Evolutionary conservation across 1,140 invertebrate species (phyloP), one percentile per base, ranked within the genome.

Genomic region (Metaphire vulgaris): DNA sequence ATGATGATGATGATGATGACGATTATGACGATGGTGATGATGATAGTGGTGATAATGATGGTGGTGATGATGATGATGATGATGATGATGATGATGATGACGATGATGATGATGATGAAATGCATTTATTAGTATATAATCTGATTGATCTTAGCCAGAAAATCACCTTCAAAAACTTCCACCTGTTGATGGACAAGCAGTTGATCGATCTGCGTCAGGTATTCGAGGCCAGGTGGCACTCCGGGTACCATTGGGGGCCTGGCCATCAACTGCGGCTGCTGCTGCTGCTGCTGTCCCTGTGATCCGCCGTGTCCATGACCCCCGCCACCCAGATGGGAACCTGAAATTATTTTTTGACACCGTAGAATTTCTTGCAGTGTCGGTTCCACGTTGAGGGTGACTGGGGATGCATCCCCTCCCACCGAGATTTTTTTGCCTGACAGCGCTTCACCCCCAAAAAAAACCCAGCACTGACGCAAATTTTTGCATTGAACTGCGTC

Each of bases 131-230:
- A n/a, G n/a, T n/a, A n/a, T n/a, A n/a, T n/a, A n/a, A n/a, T n/a
- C n/a, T n/a, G n/a, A n/a, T n/a, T n/a, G 41, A 56, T 56, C 41
- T 56, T 56, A 56, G 6, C 6, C 6, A 21, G 6, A 12, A 12
- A 12, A n/a, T n/a, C 87, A 92, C 90, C 90, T 90, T 96, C 93
- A 29, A 95, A 81, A 6, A 93, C 79, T 83, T 96, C 93, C 12
- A 93, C 89, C 87, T 95, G 93, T 85, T 96, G 94, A 81, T 95
- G 91, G 69, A 97, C 89, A 75, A 95, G 87, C 67, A 97, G 87
- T 80, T 93, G 91, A 86, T 97, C 94, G 89, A 96, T 90, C 89
- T 89, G 90, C 84, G 92, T 92, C 87, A 97, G 91, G 89, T 94
- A 97, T 89, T 95, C 94, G 89, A 97, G 91, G 79, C 94, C 95